Evolutionary conservation across 2,888 invertebrate species (phyloP), one percentile per base, ranked within the genome.

Genomic region (Tachina fera): DNA sequence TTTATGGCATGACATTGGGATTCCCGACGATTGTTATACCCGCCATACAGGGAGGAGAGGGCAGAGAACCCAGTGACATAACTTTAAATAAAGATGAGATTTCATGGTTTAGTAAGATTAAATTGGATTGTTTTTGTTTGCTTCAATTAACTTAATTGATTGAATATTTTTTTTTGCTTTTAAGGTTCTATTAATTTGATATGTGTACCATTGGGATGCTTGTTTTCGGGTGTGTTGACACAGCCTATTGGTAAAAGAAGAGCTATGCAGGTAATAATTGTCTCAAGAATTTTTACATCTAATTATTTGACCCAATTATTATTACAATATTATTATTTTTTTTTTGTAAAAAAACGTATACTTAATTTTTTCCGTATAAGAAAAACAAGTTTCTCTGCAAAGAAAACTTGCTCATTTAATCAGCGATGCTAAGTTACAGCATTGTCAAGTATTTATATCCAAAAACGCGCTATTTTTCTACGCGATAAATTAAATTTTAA

Each of bases 11-110:
- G 94, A 96, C 96, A 0, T 92, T 97, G 65, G 97, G 97, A 0
- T 97, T 96, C 89, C 95, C 96, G 0, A 96, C 97, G 6, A 96
- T 97, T 85, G 94, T 97, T 19, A 96, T 97, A 88, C 96, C 97
- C 9, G 96, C 96, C 9, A 94, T 97, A 58, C 94, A 94, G 65
- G 95, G 94, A 2, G 92, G 90, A 53, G 93, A 93, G 47, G 93
- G 92, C 58, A 90, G 92, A 65, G 91, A 91, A 65, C 90, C 89
- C 53, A 90, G 90, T 79, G 94, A 93, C 87, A 89, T 95, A 92
- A 91, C 93, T 80, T 92, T 96, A 83, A 94, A 94, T 79, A 94
- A 94, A 88, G 94, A 95, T 19, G 94, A 96, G 92, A 94, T 96
- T 88, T 96, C 96, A 43, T 96, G 96, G 96, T 95, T 96, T 90